Conservation (phyloP, 2,797 vertebrate species). For the Xiphorhynchus erythropygius region DNA sequence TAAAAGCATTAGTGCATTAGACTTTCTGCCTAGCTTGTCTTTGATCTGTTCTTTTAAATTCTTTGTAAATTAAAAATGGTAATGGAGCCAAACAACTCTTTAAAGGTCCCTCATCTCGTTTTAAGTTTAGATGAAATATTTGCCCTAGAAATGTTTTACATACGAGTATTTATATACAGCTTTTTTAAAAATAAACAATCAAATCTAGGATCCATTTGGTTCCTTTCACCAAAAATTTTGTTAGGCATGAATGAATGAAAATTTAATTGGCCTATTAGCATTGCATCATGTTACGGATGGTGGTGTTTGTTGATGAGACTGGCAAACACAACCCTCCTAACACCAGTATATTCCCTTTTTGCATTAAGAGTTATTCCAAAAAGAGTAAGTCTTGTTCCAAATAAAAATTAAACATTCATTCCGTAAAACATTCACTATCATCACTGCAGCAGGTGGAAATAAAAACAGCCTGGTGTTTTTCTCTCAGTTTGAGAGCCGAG, state of each 20-base stretch:
- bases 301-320: not conserved
- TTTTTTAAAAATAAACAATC: not conserved
- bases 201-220: not conserved
- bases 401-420: not conserved
- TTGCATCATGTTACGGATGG: not conserved
- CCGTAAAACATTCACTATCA: accelerated
- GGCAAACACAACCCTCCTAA: accelerated
- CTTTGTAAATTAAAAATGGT: not conserved
- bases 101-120: not conserved
- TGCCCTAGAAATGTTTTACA: not conserved
- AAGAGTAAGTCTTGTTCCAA: not conserved
- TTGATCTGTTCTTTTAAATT: not conserved
- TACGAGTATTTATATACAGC: not conserved
- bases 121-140: not conserved
- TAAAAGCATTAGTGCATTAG: not conserved
- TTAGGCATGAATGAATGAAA: not conserved
- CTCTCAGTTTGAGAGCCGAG: not conserved
- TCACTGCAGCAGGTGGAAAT: not conserved
- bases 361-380: not conserved
- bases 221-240: not conserved
- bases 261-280: not conserved
- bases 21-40: not conserved
- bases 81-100: not conserved
- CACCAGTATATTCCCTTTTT: not conserved
- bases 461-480: not conserved